Conservation (phyloP, 2,888 invertebrate species). For the Brachyptera risi region DNA sequence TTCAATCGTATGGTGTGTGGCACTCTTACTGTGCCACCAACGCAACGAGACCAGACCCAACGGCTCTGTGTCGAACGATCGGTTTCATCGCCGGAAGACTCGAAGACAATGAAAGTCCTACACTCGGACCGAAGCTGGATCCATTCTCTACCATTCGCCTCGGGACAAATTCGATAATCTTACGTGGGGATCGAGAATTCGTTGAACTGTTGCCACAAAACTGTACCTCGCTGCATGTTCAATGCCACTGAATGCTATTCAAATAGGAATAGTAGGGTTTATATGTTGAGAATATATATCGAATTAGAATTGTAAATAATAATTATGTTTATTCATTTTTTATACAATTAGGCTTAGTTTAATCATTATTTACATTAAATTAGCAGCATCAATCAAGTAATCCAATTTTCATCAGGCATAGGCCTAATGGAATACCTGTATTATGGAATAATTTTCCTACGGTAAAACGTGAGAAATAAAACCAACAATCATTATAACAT, state of each 20-base stretch:
- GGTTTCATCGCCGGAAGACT: slow-evolving; percentile 1
- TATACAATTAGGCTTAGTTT: not conserved
- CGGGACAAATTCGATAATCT: not conserved
- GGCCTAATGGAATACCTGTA: too few relatives aligned
- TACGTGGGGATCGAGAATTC: slow-evolving; percentile 13
- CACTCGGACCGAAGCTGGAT: slow-evolving; percentile 8
- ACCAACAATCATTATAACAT: too few relatives aligned
- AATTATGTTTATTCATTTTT: not conserved
- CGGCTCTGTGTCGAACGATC: not conserved
- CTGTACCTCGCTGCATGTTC: not conserved
- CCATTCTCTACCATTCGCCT: slow-evolving; percentile 9
- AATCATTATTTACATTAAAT: too few relatives aligned
- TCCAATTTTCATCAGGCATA: too few relatives aligned
- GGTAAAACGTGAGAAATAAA: too few relatives aligned
- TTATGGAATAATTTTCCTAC: too few relatives aligned
- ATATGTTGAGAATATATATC: not conserved
- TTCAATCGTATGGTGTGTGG: slow-evolving; percentile 19
- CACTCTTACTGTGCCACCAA: slow-evolving; percentile 16
- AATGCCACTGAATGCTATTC: not conserved
- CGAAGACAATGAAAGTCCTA: not conserved
- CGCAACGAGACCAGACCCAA: not conserved
- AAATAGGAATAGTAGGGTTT: too few relatives aligned
- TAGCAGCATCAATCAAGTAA: too few relatives aligned
- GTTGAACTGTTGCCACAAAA: slow-evolving; percentile 8
- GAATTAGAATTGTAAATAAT: not conserved